Base-by-base conservation (phyloP, 2,888 invertebrate species). In the Gandaritis pyraliata region DNA sequence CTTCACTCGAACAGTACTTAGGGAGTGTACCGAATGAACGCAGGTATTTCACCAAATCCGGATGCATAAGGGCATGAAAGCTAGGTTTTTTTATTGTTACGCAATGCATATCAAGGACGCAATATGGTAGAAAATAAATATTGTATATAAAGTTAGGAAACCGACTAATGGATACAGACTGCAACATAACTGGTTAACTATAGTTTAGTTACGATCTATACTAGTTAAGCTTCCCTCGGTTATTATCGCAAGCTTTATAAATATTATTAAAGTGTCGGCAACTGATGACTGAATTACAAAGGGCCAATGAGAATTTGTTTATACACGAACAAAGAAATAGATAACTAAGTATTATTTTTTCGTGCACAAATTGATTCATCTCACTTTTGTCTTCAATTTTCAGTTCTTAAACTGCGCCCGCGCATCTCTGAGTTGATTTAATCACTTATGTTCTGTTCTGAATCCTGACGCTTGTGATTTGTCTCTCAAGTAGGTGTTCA, bases 21-120 rank as follows among this genome's bases (percentile, higher is more conserved):
- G 86, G 78, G 72, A 74, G 63, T 71, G 81, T 80, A 78, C 80
- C 78, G 80, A 70, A 76, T 66, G 82, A 71, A 74, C 76, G 74
- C 75, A 65, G 72, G 71, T 66, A 76, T 70, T 72, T 73, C 78
- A 74, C 76, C 77, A 76, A 83, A 80, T 74, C 83, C 82, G 83
- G 85, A 83, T 78, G 84, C 86, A 81, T 82, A 81, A 81, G 80
- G 86, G 87, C 89, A 86, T 87, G 80, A 85, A 86, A 89, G 90
- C 90, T 89, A 89, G 81, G 87, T 90, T 90, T 90, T 90, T 90
- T 90, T 91, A 90, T 91, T 91, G 92, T 91, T 91, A 90, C 92
- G 92, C 92, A 86, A 92, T 91, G 92, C 92, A 91, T 92, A 92
- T 92, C 92, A 90, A 87, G 89, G 85, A 92, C 92, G 92, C 92